Conservation (phyloP, 2,113 vertebrate species). For the Pedetes capensis region DNA sequence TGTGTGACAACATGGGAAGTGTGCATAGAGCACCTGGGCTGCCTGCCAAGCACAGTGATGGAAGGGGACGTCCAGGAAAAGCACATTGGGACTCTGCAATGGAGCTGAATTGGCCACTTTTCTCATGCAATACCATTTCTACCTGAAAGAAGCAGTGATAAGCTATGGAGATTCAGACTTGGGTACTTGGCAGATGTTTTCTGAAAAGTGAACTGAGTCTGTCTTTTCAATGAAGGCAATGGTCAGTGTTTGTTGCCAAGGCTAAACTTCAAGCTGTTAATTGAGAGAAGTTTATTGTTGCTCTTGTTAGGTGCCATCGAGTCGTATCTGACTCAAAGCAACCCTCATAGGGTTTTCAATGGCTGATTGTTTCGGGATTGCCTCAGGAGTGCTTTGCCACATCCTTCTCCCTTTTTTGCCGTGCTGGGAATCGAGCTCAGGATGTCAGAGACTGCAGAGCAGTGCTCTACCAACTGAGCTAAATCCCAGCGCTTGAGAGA, state of each 20-base stretch:
- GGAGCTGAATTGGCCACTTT: not conserved
- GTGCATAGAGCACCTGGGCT: not conserved
- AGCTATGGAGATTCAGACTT: not conserved
- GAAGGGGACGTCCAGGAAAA: not conserved
- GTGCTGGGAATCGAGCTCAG: too few species aligned
- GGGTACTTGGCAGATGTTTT: not conserved
- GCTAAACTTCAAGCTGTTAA: not conserved
- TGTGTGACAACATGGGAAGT: not conserved
- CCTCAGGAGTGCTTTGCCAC: too few species aligned
- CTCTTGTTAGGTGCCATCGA: too few species aligned
- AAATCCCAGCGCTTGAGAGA: too few species aligned
- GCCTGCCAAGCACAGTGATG: rapidly evolving
- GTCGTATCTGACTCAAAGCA: too few species aligned
- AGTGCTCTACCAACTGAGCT: too few species aligned
- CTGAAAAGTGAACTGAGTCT: not conserved
- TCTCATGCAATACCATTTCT: not conserved
- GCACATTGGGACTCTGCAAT: not conserved
- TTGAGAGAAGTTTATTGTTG: too few species aligned
- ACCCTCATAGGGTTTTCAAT: too few species aligned
- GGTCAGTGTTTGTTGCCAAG: not conserved
- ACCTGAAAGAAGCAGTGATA: not conserved
- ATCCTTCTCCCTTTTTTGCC: too few species aligned
- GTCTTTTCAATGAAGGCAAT: not conserved
- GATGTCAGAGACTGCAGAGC: too few species aligned
- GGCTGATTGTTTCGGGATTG: too few species aligned